A percentile compares a stretch with the other conserved stretches of the same genome.
These are phyloP conservation scores for Parelbella ahira DNA, from an alignment of 2,888 invertebrate genomes.

Conservation along the genomic window DNA sequence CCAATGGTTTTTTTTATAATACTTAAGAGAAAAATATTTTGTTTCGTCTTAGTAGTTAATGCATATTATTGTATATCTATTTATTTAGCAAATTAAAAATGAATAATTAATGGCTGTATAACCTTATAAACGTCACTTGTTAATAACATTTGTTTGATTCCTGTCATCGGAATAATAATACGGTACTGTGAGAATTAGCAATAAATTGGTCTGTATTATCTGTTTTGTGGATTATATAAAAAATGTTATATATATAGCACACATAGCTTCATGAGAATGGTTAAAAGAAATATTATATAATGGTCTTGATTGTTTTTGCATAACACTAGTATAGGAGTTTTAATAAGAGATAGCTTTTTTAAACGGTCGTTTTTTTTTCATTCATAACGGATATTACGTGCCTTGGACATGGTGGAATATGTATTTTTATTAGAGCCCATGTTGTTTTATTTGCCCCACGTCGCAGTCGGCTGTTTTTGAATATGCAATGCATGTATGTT, in stretches of 20 bases:
- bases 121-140: constrained; percentile 9
- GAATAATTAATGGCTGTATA: constrained; percentile 31
- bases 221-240: constrained; percentile 20
- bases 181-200: constrained; percentile 29
- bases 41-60: constrained; percentile 63
- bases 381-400: constrained; percentile 70
- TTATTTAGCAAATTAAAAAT: constrained; percentile 65
- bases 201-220: constrained; percentile 38
- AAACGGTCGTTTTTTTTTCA: constrained; percentile 51
- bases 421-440: constrained; percentile 45
- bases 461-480: too few relatives aligned
- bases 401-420: constrained; percentile 61
- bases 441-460: constrained; percentile 45
- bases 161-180: too few relatives aligned
- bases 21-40: constrained; percentile 46
- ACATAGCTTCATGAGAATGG: constrained; percentile 50
- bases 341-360: constrained; percentile 72
- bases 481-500: too few relatives aligned
- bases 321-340: constrained; percentile 37
- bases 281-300: constrained; percentile 30
- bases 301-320: constrained; percentile 55
- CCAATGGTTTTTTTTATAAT: constrained; percentile 46
- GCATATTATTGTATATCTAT: constrained; percentile 63
- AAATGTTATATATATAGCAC: constrained; percentile 48
- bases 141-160: constrained; percentile 31